Evolutionary conservation across 2,888 invertebrate genomes (phyloP).

Genomic region (Sepioteuthis lessoniana): DNA sequence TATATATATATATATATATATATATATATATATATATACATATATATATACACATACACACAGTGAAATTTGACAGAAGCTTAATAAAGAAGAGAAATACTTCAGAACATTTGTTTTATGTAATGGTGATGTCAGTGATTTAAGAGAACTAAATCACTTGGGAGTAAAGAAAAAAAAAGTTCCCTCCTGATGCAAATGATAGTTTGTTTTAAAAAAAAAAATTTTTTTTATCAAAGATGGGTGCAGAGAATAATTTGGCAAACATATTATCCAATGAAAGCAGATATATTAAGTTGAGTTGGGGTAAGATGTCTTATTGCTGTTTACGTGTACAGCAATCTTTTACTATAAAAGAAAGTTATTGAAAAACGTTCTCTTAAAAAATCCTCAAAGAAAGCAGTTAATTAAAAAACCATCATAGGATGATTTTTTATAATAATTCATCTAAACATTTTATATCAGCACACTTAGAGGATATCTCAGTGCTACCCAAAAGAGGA

Average conservation of each 20-base stretch:
- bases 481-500: too few species aligned
- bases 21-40: too few species aligned
- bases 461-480: too few species aligned
- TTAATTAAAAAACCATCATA: too few species aligned
- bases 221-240: background rate
- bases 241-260: background rate
- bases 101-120: background rate
- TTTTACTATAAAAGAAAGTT: too few species aligned
- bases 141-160: background rate
- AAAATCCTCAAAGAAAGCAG: too few species aligned
- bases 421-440: too few species aligned
- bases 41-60: too few species aligned
- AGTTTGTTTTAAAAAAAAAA: too few species aligned
- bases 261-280: background rate
- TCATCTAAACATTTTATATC: too few species aligned
- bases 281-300: background rate
- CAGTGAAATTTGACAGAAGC: background rate
- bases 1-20: too few species aligned
- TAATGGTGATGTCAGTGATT: background rate
- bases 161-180: background rate
- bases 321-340: background rate
- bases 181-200: background rate
- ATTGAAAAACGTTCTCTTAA: too few species aligned
- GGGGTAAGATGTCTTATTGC: background rate
- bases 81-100: background rate